These are phyloP conservation scores for Xiphorhynchus elegans DNA, from an alignment of 2,113 vertebrate genomes.

Conservation along the genomic window DNA sequence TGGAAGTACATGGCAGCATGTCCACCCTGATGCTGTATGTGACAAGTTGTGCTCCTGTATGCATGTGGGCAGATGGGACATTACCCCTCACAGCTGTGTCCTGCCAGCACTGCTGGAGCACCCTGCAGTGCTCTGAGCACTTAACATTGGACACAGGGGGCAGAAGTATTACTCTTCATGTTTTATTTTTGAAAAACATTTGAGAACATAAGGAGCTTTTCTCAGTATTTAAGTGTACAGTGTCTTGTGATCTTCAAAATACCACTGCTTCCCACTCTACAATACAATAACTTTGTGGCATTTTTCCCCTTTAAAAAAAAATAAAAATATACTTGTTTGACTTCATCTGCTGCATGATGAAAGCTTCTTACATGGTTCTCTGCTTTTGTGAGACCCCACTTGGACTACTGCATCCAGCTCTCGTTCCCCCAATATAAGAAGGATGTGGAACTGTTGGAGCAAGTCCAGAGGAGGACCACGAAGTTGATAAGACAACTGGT, in stretches of 20 bases:
- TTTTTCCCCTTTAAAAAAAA: background rate
- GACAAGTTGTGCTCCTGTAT: accelerated
- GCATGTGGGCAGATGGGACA: accelerated
- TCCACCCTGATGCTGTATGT: accelerated
- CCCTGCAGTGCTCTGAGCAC: accelerated
- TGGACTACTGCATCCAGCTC: background rate
- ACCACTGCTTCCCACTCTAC: background rate
- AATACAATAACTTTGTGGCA: background rate
- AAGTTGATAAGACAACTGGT: background rate
- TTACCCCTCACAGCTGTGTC: accelerated
- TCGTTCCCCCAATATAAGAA: background rate
- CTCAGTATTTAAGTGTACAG: background rate
- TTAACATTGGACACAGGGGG: accelerated
- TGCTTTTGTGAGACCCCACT: background rate
- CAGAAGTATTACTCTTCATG: background rate
- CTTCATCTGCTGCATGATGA: background rate
- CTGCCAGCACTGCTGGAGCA: background rate
- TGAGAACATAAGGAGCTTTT: background rate
- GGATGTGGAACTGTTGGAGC: background rate
- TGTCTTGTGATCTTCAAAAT: background rate
- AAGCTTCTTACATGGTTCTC: background rate
- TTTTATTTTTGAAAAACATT: background rate
- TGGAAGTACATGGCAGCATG: accelerated
- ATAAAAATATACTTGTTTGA: background rate
- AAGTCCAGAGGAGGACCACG: accelerated